Conservation (phyloP, 2,888 invertebrate species). For the Anoplius nigerrimus region DNA sequence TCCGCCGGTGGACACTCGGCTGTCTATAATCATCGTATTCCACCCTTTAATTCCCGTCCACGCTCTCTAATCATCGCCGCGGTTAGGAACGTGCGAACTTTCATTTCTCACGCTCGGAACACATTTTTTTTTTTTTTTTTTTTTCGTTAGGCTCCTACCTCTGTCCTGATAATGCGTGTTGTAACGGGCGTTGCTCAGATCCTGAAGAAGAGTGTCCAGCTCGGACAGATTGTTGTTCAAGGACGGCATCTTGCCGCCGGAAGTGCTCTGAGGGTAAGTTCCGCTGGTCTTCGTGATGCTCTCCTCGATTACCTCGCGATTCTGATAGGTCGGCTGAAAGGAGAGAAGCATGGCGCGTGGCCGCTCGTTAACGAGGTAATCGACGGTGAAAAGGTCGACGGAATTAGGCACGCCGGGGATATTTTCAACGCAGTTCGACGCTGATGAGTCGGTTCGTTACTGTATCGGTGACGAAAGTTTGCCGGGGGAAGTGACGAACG, state of each 20-base stretch:
- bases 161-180: constrained; percentile 73
- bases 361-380: neutral
- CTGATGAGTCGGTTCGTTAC: too few relatives aligned
- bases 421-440: too few relatives aligned
- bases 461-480: too few relatives aligned
- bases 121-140: constrained; percentile 1
- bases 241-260: constrained; percentile 75
- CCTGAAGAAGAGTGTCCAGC: constrained; percentile 92
- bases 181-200: constrained; percentile 89
- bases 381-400: too few relatives aligned
- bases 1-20: constrained; percentile 56
- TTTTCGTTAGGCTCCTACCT: constrained; percentile 70
- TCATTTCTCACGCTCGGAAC: neutral
- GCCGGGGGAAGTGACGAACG: too few relatives aligned
- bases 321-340: constrained; percentile 82
- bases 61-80: neutral
- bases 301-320: constrained; percentile 76
- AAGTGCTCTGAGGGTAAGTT: constrained; percentile 52
- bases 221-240: constrained; percentile 89
- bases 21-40: constrained; percentile 54
- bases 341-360: too few relatives aligned
- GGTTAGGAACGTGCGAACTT: neutral
- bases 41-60: neutral
- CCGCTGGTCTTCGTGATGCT: constrained; percentile 74
- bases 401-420: too few relatives aligned